A percentile compares a stretch with the other conserved stretches of the same genome.
Conservation (phyloP, 1,140 invertebrate species). For the Carposina sasakii region DNA sequence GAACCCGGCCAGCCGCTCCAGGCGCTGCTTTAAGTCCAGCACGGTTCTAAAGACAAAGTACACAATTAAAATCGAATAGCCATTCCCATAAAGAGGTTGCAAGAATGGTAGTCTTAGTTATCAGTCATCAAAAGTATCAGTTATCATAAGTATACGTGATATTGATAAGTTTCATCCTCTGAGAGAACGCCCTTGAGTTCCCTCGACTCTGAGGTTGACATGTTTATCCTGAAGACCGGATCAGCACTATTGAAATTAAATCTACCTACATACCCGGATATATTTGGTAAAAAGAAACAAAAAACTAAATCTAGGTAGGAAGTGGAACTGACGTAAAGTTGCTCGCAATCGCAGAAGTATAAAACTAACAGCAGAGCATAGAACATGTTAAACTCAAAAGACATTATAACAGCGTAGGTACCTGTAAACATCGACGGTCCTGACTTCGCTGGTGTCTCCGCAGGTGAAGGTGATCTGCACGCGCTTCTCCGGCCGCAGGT, state of each 20-base stretch:
- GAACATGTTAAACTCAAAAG: not conserved
- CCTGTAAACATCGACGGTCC: slow-evolving; percentile 83
- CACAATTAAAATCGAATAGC: not conserved
- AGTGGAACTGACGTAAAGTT: too few species aligned
- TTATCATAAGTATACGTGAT: not conserved
- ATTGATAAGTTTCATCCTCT: too few species aligned
- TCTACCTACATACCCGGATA: too few species aligned
- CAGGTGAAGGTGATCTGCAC: slow-evolving; percentile 89
- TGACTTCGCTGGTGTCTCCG: slow-evolving; percentile 82
- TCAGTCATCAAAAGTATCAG: not conserved
- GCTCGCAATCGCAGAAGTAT: too few species aligned
- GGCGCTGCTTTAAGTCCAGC: slow-evolving; percentile 83
- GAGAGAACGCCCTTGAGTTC: too few species aligned
- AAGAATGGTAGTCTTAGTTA: not conserved
- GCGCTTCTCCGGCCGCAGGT: slow-evolving; percentile 87
- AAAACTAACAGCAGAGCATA: not conserved
- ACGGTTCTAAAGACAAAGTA: slow-evolving; percentile 74
- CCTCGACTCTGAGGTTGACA: too few species aligned
- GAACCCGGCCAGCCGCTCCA: slow-evolving; percentile 86
- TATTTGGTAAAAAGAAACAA: too few species aligned
- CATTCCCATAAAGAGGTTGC: not conserved
- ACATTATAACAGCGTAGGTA: slow-evolving; percentile 18
- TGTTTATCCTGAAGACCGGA: too few species aligned
- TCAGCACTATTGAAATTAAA: too few species aligned
- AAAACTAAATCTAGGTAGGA: too few species aligned